phyloP scores from a whole-genome alignment of 2,113 vertebrate genomes.

The Coptodon rendalli region DNA sequence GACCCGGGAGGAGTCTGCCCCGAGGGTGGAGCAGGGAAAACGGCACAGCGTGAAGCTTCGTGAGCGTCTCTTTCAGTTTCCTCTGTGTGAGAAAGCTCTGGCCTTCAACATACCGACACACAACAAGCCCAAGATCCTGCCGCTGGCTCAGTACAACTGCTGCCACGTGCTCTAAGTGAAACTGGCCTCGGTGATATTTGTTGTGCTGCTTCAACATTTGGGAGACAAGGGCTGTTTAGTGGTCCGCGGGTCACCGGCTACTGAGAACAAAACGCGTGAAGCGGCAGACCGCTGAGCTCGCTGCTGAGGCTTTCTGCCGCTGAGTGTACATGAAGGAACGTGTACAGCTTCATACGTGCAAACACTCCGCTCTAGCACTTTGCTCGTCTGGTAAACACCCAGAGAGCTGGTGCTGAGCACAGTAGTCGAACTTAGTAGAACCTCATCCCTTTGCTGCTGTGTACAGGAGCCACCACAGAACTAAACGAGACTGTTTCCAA shows the following conservation, averaged over 20 bases:
- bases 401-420: neutral
- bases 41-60: conserved; percentile 73
- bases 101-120: conserved; percentile 74
- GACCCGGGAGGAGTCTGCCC: conserved; percentile 18
- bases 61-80: conserved; percentile 74
- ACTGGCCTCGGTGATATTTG: neutral
- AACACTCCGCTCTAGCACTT: neutral
- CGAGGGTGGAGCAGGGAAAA: conserved; percentile 69
- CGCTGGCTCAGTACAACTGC: conserved; percentile 87
- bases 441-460: conserved; percentile 22
- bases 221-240: neutral
- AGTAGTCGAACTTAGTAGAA: neutral
- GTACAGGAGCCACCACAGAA: conserved; percentile 1
- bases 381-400: neutral
- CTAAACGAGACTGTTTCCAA: neutral
- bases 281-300: neutral
- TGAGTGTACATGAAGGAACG: neutral
- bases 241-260: neutral
- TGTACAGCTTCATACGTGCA: neutral
- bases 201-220: neutral
- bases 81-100: conserved; percentile 76
- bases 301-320: neutral
- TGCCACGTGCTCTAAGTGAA: conserved; percentile 78
- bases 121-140: conserved; percentile 81
- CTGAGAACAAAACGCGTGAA: neutral